A percentile compares a stretch with the other conserved stretches of the same genome.
phyloP scores from a whole-genome alignment of 92 coral and sea anemone genomes.

The Porites evermanni region DNA sequence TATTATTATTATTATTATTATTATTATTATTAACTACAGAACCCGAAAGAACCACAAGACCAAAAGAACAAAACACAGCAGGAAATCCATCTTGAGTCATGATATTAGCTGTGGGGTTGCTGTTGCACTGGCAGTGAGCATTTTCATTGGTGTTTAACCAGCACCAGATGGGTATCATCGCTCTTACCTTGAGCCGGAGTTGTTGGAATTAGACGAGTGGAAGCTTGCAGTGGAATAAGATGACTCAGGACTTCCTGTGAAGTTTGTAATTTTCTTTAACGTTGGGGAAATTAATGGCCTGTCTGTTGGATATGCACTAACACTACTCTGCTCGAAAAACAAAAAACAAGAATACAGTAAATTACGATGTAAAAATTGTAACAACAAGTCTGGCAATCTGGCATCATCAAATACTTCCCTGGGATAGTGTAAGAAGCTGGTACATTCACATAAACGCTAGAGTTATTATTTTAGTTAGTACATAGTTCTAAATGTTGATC shows the following conservation, averaged over 20 bases:
- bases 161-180: not conserved
- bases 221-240: conserved; percentile 81
- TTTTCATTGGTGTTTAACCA: not conserved
- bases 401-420: not conserved
- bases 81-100: no score
- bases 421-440: no score
- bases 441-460: no score
- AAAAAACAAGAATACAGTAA: not conserved
- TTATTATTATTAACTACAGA: no score
- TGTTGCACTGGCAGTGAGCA: not conserved
- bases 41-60: no score
- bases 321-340: conserved; percentile 69
- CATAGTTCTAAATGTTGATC: no score
- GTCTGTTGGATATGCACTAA: conserved; percentile 67
- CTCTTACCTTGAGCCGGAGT: conserved; percentile 76
- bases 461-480: no score
- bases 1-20: no score
- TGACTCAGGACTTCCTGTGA: conserved; percentile 88
- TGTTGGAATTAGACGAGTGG: conserved; percentile 74
- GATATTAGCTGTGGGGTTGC: no score
- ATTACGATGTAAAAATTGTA: not conserved
- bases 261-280: conserved; percentile 45
- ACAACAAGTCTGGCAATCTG: not conserved
- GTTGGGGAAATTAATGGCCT: conserved; percentile 8
- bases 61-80: no score